Evolutionary conservation across 2,888 invertebrate species (phyloP).

Genomic region (Orthosia incerta): DNA sequence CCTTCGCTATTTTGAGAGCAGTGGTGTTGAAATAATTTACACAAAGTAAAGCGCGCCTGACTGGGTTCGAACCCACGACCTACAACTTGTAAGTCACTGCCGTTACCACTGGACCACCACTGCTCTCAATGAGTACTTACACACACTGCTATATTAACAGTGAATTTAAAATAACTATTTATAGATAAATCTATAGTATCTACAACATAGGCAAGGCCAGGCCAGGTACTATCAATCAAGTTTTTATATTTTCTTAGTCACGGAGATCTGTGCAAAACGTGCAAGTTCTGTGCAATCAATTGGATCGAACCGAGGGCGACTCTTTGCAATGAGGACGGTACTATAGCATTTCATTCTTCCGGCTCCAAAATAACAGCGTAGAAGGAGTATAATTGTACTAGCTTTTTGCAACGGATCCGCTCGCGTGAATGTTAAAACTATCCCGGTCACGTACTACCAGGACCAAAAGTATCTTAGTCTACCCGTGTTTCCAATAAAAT

Average conservation of each 20-base stretch:
- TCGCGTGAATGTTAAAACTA: background rate
- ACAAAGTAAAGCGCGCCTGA: too few relatives aligned
- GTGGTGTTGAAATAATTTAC: too few relatives aligned
- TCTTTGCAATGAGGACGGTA: background rate
- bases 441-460: background rate
- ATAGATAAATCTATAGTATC: background rate
- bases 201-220: background rate
- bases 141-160: too few relatives aligned
- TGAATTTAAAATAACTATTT: background rate
- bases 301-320: background rate
- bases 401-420: background rate
- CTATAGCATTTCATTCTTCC: background rate
- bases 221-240: background rate
- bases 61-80: too few relatives aligned
- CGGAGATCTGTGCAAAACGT: background rate
- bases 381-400: background rate
- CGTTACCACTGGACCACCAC: too few relatives aligned
- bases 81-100: too few relatives aligned
- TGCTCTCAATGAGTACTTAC: too few relatives aligned
- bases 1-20: too few relatives aligned
- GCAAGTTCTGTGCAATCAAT: constrained; percentile 29
- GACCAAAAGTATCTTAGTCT: too few relatives aligned
- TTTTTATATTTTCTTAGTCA: background rate
- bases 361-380: background rate
- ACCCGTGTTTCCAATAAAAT: too few relatives aligned